Conservation (phyloP, 2,113 vertebrate genomes). For the Tonatia bakeri region DNA sequence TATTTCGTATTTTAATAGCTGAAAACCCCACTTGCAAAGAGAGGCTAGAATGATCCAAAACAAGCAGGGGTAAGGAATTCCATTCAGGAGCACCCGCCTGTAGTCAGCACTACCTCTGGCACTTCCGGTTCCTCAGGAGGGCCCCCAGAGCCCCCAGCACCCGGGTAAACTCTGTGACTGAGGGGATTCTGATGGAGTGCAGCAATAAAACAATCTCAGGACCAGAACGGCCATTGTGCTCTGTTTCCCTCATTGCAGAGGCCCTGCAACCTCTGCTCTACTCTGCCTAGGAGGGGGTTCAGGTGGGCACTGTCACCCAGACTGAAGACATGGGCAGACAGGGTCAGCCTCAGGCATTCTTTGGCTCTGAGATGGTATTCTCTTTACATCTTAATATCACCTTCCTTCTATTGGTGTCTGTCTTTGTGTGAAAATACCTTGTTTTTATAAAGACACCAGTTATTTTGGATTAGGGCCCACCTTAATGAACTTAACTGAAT, state of each 20-base stretch:
- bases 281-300: rapidly evolving
- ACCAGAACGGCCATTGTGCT: no score
- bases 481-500: background rate
- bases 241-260: background rate
- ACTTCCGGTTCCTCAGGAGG: background rate
- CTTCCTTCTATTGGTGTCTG: background rate
- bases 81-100: rapidly evolving
- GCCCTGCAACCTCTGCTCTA: rapidly evolving
- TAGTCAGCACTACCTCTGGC: background rate
- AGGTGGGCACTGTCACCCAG: background rate
- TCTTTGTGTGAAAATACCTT: background rate
- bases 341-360: no score
- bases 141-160: background rate
- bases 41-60: background rate
- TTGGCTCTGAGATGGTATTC: background rate
- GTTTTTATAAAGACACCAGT: background rate
- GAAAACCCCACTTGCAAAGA: background rate
- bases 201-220: background rate
- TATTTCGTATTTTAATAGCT: background rate
- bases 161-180: background rate
- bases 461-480: background rate
- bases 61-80: background rate
- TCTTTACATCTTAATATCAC: background rate
- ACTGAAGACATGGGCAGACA: background rate
- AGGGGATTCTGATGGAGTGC: background rate